Evolutionary conservation across 2,888 invertebrate species (phyloP).

Genomic region (Branchellion lobata): DNA sequence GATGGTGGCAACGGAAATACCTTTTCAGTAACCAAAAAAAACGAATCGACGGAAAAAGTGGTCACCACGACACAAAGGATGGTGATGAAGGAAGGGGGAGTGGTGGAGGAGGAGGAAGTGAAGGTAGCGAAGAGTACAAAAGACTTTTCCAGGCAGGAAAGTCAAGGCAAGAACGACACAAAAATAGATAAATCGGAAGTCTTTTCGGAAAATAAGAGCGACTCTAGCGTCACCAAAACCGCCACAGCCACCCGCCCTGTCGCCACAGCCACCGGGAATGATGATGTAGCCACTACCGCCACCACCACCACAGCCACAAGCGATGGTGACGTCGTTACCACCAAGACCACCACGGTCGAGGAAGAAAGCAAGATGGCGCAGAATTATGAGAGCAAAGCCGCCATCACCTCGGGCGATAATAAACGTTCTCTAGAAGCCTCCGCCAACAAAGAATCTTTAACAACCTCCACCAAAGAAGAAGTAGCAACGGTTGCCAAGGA

Average conservation of each 20-base stretch:
- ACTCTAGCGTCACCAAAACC: no score
- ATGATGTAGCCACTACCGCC: background rate
- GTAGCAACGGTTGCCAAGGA: background rate
- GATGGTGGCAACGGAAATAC: background rate
- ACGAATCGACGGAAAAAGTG: background rate
- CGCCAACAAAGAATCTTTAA: background rate
- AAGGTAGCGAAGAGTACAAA: no score
- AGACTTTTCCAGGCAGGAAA: no score
- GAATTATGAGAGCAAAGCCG: background rate
- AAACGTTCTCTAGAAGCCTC: background rate
- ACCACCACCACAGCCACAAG: background rate
- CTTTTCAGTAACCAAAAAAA: background rate
- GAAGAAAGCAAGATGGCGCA: background rate
- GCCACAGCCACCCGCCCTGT: background rate
- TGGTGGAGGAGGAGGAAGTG: no score
- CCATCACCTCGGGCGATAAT: background rate
- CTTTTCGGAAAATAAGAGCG: no score
- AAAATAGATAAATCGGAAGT: no score
- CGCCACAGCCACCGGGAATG: background rate
- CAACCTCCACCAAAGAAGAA: background rate
- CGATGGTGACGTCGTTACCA: no score
- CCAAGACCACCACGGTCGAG: background rate
- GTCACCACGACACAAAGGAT: no score
- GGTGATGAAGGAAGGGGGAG: no score
- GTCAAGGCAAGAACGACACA: no score